Percentiles rank a stretch among this genome's conserved stretches.
These are phyloP conservation scores for Phyllotreta striolata DNA, from an alignment of 2,888 invertebrate species.

Conservation along the genomic window DNA sequence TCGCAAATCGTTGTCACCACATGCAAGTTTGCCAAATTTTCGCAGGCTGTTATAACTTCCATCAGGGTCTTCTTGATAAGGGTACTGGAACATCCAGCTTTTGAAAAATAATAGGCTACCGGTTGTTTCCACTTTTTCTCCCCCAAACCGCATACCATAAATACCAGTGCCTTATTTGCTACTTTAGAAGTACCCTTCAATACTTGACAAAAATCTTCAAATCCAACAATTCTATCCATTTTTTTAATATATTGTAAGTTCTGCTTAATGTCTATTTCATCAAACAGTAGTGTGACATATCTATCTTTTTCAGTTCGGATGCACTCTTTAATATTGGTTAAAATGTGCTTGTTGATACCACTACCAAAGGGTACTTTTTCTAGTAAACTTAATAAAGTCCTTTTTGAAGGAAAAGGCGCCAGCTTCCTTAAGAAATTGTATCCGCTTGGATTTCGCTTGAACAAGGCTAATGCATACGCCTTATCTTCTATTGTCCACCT, in stretches of 20 bases:
- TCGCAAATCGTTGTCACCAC: conserved; percentile 24
- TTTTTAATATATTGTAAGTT: conserved; percentile 34
- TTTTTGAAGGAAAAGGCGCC: conserved; percentile 36
- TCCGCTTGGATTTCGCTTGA: conserved; percentile 34
- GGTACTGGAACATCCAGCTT: background rate
- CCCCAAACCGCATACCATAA: conserved; percentile 35
- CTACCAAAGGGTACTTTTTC: conserved; percentile 35
- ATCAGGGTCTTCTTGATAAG: background rate
- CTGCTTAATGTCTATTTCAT: conserved; percentile 43
- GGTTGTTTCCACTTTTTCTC: conserved; percentile 42
- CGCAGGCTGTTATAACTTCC: conserved; percentile 6
- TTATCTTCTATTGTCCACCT: conserved; percentile 40
- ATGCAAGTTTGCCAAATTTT: background rate
- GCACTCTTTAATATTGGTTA: conserved; percentile 21
- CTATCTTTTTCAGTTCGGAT: conserved; percentile 22
- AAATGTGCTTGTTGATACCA: conserved; percentile 38
- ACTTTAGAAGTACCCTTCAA: conserved; percentile 8
- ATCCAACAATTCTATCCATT: conserved; percentile 36
- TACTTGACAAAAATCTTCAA: conserved; percentile 37
- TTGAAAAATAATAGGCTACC: conserved; percentile 41
- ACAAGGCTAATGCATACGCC: conserved; percentile 25
- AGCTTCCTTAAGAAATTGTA: conserved; percentile 33
- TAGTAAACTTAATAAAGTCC: conserved; percentile 32
- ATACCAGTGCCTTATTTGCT: conserved; percentile 36
- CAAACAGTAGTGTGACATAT: conserved; percentile 25